Conservation (phyloP, 2,888 invertebrate species). For the Melanotus villosus region DNA sequence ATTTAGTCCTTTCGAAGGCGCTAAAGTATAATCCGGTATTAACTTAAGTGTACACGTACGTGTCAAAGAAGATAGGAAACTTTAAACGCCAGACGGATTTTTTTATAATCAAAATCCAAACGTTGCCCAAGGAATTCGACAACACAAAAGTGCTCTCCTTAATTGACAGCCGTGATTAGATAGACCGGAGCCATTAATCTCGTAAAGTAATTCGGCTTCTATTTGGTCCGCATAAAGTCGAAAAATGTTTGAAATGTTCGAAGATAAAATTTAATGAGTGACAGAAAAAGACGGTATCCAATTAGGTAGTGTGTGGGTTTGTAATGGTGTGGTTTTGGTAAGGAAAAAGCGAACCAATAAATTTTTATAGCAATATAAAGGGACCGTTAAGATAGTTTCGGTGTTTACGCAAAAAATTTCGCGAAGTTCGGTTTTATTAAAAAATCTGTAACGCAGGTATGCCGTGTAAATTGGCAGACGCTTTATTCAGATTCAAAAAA, state of each 20-base stretch:
- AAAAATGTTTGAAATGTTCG: conserved; percentile 56
- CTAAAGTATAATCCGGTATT: conserved; percentile 1
- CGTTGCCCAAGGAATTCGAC: conserved; percentile 52
- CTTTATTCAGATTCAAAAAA: conserved; percentile 13
- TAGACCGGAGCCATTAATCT: conserved; percentile 61
- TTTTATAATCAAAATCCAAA: conserved; percentile 31
- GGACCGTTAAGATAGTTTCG: conserved; percentile 15
- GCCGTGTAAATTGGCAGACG: conserved; percentile 6
- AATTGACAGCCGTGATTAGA: conserved; percentile 67
- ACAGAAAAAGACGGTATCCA: conserved; percentile 58
- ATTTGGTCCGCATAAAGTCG: conserved; percentile 46
- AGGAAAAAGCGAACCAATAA: conserved; percentile 25
- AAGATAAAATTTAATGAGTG: conserved; percentile 65
- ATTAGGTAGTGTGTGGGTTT: conserved; percentile 59
- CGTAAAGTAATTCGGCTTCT: conserved; percentile 52
- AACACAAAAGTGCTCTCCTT: conserved; percentile 61
- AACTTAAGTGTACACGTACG: conserved; percentile 7
- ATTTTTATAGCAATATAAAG: conserved; percentile 30
- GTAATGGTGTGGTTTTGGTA: conserved; percentile 16
- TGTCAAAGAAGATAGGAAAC: too few relatives aligned
- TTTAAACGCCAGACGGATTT: conserved; percentile 15
- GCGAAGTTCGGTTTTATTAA: conserved; percentile 13
- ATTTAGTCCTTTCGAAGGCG: background rate
- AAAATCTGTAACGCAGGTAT: background rate
- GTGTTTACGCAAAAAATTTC: conserved; percentile 8